These are phyloP conservation scores for Bergia puertoricense DNA, from an alignment of 92 coral and sea anemone genomes.

Conservation along the genomic window DNA sequence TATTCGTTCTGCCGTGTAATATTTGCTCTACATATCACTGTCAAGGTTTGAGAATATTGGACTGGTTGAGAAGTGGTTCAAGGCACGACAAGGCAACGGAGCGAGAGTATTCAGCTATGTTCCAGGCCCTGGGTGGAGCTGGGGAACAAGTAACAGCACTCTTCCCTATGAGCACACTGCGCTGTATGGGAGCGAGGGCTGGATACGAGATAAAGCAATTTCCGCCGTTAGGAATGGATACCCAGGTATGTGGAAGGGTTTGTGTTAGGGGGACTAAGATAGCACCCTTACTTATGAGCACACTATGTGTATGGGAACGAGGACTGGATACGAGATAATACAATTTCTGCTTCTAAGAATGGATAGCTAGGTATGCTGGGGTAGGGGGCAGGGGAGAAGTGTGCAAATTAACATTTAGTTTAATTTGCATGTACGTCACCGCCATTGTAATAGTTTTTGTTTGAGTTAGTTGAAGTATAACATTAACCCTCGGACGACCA, in stretches of 20 bases:
- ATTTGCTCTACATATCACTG: background rate
- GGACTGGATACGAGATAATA: too few species aligned
- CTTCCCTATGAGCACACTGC: constrained; percentile 8
- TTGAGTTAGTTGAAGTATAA: too few species aligned
- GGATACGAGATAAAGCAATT: constrained; percentile 40
- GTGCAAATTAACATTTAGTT: too few species aligned
- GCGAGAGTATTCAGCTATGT: constrained; percentile 29
- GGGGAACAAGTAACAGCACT: constrained; percentile 34
- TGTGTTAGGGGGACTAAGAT: background rate
- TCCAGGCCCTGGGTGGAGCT: constrained; percentile 25
- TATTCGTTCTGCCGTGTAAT: background rate
- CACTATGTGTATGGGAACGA: too few species aligned
- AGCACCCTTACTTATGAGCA: too few species aligned
- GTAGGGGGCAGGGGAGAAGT: too few species aligned
- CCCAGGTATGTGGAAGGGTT: background rate
- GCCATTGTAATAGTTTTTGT: too few species aligned
- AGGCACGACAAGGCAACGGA: constrained; percentile 19
- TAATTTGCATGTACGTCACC: too few species aligned
- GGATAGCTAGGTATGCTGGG: too few species aligned
- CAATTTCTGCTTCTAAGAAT: too few species aligned
- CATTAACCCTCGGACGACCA: too few species aligned
- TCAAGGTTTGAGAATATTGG: constrained; percentile 37
- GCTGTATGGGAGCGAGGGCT: constrained; percentile 37
- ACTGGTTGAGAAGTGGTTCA: constrained; percentile 36
- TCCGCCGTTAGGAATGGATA: constrained; percentile 3